Evolutionary conservation across 2,113 vertebrate species (phyloP), one percentile per base, ranked within the genome.

Genomic region (Plectropomus leopardus): DNA sequence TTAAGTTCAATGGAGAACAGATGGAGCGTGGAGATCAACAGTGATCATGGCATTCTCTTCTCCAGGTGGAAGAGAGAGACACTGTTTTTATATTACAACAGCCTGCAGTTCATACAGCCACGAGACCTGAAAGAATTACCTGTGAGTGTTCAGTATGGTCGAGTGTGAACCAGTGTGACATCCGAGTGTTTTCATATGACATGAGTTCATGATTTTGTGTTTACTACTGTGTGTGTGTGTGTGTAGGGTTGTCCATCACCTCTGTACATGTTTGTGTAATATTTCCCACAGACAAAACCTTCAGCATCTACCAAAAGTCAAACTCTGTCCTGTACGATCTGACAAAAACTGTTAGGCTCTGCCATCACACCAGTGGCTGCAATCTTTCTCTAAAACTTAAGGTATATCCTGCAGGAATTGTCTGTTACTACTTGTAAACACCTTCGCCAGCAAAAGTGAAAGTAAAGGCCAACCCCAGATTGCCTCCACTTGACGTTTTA

Each of bases 11-110:
- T 47, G 17, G 23, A 78, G 64, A 61, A 23, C 26, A 21, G 74
- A 55, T 30, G 48, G 16, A 7, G n/a, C 14, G 45, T 34, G 30
- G 42, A 53, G 54, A 59, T 19, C 66, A 77, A 83, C 65, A 69
- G 76, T 70, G 72, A 73, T 80, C 58, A 83, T 78, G 73, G 79
- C 44, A 42, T 77, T 73, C 85, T 75, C 94, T 80, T 7, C 73
- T 87, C 91, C 89, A 86, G 66, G 48, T 44, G 36, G 10, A 63
- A 51, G 42, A 42, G 48, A 77, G 30, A 65, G 1, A 44, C 36
- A n/a, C 66, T 65, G 65, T 61, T 79, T 67, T 45, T 78, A 72
- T 69, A 53, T 51, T 4, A 78, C 74, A 76, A 9, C 76, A 76
- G 36, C 54, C 69, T 66, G 73, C 61, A 77, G 85, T 79, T 78